phyloP scores from a whole-genome alignment of 1,140 invertebrate species.

The Semibalanus balanoides region DNA sequence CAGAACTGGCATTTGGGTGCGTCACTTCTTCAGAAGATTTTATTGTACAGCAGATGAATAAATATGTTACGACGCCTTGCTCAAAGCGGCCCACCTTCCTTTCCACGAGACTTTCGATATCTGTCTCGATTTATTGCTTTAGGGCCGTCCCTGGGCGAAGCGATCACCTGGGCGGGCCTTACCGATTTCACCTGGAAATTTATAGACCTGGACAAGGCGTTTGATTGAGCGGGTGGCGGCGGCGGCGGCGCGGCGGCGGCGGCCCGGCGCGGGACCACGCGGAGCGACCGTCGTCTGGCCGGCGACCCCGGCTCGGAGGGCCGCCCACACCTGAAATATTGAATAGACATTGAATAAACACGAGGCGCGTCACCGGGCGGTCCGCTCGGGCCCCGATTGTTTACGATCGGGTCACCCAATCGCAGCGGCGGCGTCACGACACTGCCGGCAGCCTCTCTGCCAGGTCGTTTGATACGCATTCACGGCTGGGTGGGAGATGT shows the following conservation, averaged over 20 bases:
- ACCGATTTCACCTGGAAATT: background rate
- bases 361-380: background rate
- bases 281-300: background rate
- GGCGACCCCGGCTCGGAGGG: background rate
- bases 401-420: background rate
- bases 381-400: background rate
- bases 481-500: background rate
- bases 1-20: no score
- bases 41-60: no score
- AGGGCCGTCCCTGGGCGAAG: background rate
- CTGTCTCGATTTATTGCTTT: background rate
- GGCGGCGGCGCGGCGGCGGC: no score
- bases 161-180: background rate
- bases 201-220: background rate
- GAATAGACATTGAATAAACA: conserved; percentile 2
- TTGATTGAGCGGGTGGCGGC: background rate
- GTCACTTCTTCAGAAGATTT: no score
- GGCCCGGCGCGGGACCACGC: background rate
- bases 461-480: background rate
- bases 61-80: no score
- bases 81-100: no score
- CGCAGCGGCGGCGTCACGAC: no score
- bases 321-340: background rate
- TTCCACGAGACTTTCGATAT: background rate
- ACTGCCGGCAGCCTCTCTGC: no score